Base-by-base conservation (phyloP, 2,888 invertebrate genomes). In the Odontocerum albicorne region DNA sequence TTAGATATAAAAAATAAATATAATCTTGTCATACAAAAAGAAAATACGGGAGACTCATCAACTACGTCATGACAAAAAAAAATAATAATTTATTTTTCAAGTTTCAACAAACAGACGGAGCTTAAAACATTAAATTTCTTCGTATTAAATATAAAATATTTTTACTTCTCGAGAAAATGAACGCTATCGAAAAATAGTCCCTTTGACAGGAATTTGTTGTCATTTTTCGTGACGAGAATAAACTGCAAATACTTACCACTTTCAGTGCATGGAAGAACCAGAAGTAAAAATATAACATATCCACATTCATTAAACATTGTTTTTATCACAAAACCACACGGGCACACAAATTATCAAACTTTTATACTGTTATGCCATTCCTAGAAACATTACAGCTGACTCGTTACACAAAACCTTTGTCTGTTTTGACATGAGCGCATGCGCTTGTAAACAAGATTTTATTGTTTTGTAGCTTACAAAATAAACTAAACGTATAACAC, bases 181-280 rank as follows among this genome's bases (percentile, higher is more conserved):
- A 13, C 19, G 13, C 19, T 33, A n/a, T 44, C 16, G 47, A 21
- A 21, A 3, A 36, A 15, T n/a, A 38, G 36, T 22, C 22, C 8
- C 13, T 21, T 39, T 36, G 38, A 38, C 36, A 47, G 19, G 13
- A 13, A n/a, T n/a, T n/a, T 47, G 46, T 46, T 46, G 35, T 46
- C 46, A 46, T 36, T 17, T 12, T 35, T 13, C 4, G n/a, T n/a
- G n/a, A n/a, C n/a, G n/a, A n/a, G n/a, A n/a, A n/a, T n/a, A n/a
- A n/a, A n/a, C n/a, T n/a, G n/a, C 42, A 52, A 49, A 57, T 52
- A 80, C 85, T 84, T 69, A 86, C 86, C 85, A 75, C 84, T 85
- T 75, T 85, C 84, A 70, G 84, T 85, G 72, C 83, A 82, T 66
- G 85, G 84, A 69, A 84, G 79, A 69, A 85, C 79, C 68, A 85